Conservation (phyloP, 1,140 invertebrate species). For the Epicauta chinensis region DNA sequence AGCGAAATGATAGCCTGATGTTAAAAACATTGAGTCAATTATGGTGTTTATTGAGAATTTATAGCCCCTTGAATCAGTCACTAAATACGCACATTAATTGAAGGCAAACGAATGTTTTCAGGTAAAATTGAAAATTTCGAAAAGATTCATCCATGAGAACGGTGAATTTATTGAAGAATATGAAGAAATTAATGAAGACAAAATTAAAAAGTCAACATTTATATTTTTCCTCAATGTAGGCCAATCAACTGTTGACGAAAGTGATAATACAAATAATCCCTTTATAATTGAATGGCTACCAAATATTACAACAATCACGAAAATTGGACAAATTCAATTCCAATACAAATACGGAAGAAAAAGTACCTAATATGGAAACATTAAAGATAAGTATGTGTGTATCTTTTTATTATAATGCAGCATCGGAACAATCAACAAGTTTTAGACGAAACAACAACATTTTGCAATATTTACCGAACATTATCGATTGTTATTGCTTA, state of each 20-base stretch:
- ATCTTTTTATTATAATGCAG: too few relatives aligned
- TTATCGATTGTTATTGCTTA: too few relatives aligned
- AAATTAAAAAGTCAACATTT: conserved; percentile 21
- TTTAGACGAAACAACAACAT: too few relatives aligned
- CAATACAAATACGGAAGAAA: conserved; percentile 35
- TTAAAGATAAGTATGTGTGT: too few relatives aligned
- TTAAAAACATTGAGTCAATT: too few relatives aligned
- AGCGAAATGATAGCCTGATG: too few relatives aligned
- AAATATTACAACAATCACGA: conserved; percentile 17
- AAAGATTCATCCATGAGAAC: conserved; percentile 27
- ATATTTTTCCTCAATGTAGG: conserved; percentile 34
- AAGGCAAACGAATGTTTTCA: too few relatives aligned
- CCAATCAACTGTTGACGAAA: conserved; percentile 32
- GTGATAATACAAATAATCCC: conserved; percentile 30
- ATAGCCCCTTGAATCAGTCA: too few relatives aligned
- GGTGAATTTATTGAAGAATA: conserved; percentile 29
- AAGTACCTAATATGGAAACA: conserved; percentile 17
- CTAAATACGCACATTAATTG: too few relatives aligned
- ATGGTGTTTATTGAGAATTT: too few relatives aligned
- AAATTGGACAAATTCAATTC: conserved; percentile 31
- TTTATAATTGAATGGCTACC: conserved; percentile 33
- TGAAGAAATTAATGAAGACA: conserved; percentile 21
- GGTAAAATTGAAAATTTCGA: conserved; percentile 33
- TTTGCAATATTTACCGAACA: too few relatives aligned
- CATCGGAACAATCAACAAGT: too few relatives aligned